phyloP scores from a whole-genome alignment of 2,797 vertebrate species.

The Leucoraja ocellata region DNA sequence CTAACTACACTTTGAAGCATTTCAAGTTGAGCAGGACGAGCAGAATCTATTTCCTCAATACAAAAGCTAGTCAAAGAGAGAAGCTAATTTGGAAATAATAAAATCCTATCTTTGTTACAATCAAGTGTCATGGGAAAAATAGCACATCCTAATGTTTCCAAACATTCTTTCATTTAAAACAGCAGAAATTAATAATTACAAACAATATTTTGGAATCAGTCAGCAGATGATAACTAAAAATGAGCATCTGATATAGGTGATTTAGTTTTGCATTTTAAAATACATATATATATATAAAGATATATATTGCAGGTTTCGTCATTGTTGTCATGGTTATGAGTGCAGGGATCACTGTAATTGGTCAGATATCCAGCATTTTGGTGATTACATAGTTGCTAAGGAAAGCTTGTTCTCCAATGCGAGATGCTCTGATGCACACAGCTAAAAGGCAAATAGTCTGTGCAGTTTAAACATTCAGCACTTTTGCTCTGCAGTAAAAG shows the following conservation, averaged over 20 bases:
- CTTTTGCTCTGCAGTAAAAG: not conserved
- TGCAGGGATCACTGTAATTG: not conserved
- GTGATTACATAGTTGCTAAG: not conserved
- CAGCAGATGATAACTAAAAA: not conserved
- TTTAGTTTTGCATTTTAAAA: not conserved
- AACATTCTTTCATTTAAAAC: not conserved
- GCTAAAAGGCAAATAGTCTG: not conserved
- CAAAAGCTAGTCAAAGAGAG: not conserved
- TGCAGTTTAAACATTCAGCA: conserved; percentile 3
- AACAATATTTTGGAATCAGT: not conserved
- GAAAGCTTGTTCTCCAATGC: not conserved
- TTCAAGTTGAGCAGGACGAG: not conserved
- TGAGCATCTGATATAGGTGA: not conserved
- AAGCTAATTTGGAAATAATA: not conserved
- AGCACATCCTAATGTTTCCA: not conserved
- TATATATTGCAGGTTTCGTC: not conserved
- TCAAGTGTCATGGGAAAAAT: not conserved
- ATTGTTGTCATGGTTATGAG: conserved; percentile 1
- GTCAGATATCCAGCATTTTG: not conserved
- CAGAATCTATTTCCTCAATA: not conserved
- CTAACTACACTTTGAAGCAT: not conserved
- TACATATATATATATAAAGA: not conserved
- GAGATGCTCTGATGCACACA: not conserved
- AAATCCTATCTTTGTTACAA: not conserved
- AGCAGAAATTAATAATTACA: not conserved